These are phyloP conservation scores for Lepus timidus DNA, from an alignment of 2,113 vertebrate genomes.

Conservation along the genomic window DNA sequence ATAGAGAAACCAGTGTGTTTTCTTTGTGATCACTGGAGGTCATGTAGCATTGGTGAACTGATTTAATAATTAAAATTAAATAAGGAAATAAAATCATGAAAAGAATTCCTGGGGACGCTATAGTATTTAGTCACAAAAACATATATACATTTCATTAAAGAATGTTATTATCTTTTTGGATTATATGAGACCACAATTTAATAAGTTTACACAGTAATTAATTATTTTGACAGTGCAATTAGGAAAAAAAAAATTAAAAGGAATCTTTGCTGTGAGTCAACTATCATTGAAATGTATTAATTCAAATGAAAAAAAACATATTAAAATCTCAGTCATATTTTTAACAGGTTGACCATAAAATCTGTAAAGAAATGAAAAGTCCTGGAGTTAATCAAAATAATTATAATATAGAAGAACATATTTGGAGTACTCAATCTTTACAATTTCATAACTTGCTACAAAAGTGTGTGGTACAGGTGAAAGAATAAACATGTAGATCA, in stretches of 20 bases:
- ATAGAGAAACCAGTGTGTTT: background rate
- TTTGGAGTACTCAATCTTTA: background rate
- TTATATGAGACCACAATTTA: background rate
- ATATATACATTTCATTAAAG: background rate
- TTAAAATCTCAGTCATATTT: background rate
- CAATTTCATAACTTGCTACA: background rate
- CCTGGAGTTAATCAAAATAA: background rate
- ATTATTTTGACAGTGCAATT: background rate
- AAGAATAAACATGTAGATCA: background rate
- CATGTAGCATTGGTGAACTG: background rate
- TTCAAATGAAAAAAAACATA: background rate
- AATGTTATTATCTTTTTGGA: background rate
- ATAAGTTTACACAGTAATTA: background rate
- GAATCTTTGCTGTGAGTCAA: background rate
- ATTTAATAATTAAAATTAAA: background rate
- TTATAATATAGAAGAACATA: background rate
- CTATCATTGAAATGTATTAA: background rate
- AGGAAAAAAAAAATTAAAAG: background rate
- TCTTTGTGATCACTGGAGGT: background rate
- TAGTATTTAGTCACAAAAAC: background rate
- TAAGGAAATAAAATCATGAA: background rate
- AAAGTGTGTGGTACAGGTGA: background rate
- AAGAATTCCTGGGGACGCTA: background rate
- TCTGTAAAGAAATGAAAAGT: background rate
- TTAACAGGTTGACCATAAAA: background rate